A percentile compares a stretch with the other conserved stretches of the same genome.
phyloP scores from a whole-genome alignment of 2,113 vertebrate genomes.

The Pluvianellus socialis region DNA sequence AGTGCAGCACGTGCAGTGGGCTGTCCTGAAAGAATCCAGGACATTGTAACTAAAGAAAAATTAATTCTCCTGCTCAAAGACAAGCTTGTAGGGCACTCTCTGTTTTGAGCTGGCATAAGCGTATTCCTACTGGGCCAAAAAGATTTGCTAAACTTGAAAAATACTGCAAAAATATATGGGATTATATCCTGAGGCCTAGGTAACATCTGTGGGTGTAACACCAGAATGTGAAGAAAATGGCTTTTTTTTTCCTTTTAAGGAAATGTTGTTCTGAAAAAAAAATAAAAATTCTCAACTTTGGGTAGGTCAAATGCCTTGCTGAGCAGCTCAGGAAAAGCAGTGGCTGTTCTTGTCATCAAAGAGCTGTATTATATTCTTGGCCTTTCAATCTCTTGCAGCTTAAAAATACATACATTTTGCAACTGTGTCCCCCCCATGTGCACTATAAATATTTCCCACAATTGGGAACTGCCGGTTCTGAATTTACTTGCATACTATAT shows the following conservation, averaged over 20 bases:
- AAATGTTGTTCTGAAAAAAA: background rate
- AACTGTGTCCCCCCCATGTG: background rate
- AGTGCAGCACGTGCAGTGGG: background rate
- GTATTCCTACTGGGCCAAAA: background rate
- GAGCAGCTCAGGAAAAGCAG: background rate
- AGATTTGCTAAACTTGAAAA: background rate
- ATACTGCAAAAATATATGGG: background rate
- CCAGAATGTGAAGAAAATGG: background rate
- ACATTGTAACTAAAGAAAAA: background rate
- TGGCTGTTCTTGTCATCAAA: background rate
- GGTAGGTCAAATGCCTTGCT: background rate
- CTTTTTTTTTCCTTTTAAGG: background rate
- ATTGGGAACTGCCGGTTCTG: background rate
- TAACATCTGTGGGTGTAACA: background rate
- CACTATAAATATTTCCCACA: background rate
- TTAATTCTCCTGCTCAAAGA: background rate
- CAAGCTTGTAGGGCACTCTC: background rate
- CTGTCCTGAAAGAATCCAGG: slow-evolving; percentile 41
- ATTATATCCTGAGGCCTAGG: background rate
- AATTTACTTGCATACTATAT: background rate
- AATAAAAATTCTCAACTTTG: background rate
- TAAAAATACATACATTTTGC: background rate
- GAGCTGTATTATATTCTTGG: background rate
- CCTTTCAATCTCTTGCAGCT: background rate
- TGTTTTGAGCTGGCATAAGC: background rate